Percentiles rank a stretch among this genome's conserved stretches.
Conservation (phyloP, 2,888 invertebrate species). For the Dorcus parallelipipedus region DNA sequence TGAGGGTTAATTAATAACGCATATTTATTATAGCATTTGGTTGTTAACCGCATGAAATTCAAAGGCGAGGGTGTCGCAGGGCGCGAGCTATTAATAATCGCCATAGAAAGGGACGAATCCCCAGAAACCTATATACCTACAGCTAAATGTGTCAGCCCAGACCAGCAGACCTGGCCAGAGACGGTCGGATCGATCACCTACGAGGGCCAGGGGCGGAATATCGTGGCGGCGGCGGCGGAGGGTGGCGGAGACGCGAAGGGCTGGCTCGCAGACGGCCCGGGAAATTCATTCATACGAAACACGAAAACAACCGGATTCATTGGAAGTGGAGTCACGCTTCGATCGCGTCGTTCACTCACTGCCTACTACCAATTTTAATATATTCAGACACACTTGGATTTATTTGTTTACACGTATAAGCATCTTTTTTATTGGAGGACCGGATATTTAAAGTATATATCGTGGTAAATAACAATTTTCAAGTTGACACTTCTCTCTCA, state of each 20-base stretch:
- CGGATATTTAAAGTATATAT: no score
- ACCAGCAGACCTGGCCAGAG: constrained; percentile 27
- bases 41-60: no score
- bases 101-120: no score
- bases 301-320: neutral
- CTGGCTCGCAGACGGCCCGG: constrained; percentile 31
- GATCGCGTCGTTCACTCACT: neutral
- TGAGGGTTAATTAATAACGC: no score
- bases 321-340: neutral
- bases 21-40: no score
- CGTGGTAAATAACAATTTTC: no score
- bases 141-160: constrained; percentile 24
- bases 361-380: neutral
- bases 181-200: constrained; percentile 26
- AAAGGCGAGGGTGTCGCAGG: no score
- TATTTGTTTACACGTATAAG: neutral
- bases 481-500: no score
- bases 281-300: constrained; percentile 50
- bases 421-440: no score
- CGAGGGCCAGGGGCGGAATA: constrained; percentile 25
- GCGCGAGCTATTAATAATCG: no score
- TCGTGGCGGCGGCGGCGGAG: constrained; percentile 29
- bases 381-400: neutral
- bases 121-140: neutral
- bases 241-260: constrained; percentile 47